A percentile compares a stretch with the other conserved stretches of the same genome.
phyloP scores from a whole-genome alignment of 1,140 invertebrate species.

The Asobara japonica region DNA sequence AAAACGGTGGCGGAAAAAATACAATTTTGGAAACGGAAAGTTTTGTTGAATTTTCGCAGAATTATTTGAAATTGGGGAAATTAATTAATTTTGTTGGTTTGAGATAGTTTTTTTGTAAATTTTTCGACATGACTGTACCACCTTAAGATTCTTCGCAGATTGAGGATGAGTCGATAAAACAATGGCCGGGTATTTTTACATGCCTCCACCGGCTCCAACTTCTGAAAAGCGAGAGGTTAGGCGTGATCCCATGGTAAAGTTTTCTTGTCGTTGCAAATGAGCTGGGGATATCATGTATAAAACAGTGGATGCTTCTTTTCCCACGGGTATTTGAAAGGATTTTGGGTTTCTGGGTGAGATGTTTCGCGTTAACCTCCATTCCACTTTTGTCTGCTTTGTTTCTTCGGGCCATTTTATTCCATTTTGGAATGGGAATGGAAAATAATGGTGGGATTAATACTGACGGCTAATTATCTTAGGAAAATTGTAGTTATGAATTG shows the following conservation, averaged over 20 bases:
- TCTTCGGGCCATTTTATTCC: background rate
- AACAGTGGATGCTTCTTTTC: slow-evolving; percentile 22
- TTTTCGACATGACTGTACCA: no score
- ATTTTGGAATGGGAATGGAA: background rate
- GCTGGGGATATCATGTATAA: slow-evolving; percentile 19
- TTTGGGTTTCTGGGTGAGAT: slow-evolving; percentile 16
- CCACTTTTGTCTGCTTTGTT: background rate
- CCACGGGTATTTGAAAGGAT: slow-evolving; percentile 19
- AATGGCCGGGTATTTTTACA: background rate
- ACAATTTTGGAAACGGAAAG: no score
- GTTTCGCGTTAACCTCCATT: slow-evolving; percentile 1
- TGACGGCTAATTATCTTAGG: background rate
- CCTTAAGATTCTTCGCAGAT: no score
- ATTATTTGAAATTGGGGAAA: no score
- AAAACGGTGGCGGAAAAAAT: background rate
- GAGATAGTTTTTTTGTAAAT: no score
- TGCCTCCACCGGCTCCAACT: background rate
- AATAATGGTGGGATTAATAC: background rate
- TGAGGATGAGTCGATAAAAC: background rate
- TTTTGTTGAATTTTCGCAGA: no score
- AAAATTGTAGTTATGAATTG: background rate
- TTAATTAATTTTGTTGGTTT: no score
- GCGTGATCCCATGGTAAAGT: background rate
- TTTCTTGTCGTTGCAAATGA: slow-evolving; percentile 28
- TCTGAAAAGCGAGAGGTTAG: background rate